These are phyloP conservation scores for Pachyuromys duprasi DNA, from an alignment of 2,797 vertebrate genomes.

Conservation along the genomic window DNA sequence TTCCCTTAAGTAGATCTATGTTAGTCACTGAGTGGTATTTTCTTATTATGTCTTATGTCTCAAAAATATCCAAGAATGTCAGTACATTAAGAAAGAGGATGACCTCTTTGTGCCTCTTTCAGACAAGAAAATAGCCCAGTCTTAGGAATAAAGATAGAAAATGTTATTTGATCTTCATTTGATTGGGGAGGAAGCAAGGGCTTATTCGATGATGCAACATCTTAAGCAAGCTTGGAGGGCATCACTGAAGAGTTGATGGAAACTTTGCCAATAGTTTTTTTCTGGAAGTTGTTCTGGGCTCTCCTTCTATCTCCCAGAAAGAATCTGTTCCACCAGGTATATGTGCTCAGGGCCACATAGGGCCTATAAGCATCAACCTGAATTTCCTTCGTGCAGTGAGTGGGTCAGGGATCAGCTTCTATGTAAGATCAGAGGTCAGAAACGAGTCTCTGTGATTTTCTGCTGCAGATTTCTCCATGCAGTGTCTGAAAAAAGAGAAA, in stretches of 20 bases:
- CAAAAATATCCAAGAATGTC: neutral
- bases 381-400: neutral
- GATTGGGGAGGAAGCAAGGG: neutral
- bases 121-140: constrained; percentile 20
- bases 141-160: neutral
- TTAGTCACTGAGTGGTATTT: neutral
- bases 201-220: neutral
- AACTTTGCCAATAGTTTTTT: neutral
- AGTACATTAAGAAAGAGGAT: neutral
- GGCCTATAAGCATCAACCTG: neutral
- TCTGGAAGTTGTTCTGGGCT: neutral
- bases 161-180: neutral
- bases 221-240: neutral
- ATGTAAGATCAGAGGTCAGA: fast-evolving
- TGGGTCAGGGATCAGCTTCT: neutral
- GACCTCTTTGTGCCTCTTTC: neutral
- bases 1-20: neutral
- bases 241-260: fast-evolving
- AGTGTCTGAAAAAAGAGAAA: neutral
- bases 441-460: neutral
- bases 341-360: neutral
- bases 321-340: neutral
- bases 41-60: neutral
- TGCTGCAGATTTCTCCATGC: neutral
- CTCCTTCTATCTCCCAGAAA: constrained; percentile 5